A percentile compares a stretch with the other conserved stretches of the same genome.
These are phyloP conservation scores for Leptobrachium ailaonicum DNA, from an alignment of 2,113 vertebrate species.

Conservation along the genomic window DNA sequence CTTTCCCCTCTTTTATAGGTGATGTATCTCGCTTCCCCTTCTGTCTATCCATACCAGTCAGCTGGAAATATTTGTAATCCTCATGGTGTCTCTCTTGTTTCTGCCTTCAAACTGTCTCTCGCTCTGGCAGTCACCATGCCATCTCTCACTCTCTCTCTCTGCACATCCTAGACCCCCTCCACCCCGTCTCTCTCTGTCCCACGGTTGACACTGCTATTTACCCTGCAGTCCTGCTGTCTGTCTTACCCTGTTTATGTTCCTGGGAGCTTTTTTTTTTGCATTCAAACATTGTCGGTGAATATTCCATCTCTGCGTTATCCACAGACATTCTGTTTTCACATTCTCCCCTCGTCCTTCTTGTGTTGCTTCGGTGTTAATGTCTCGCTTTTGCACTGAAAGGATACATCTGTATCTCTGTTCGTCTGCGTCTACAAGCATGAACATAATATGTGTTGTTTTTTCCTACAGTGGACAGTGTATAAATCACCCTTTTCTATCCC, in stretches of 20 bases:
- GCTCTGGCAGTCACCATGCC: neutral
- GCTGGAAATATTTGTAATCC: neutral
- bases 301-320: neutral
- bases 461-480: no score
- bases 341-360: neutral
- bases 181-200: neutral
- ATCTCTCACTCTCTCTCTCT: neutral
- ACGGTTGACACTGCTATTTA: slow-evolving; percentile 1
- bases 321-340: neutral
- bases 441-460: no score
- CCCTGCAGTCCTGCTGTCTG: neutral
- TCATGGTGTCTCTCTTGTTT: neutral
- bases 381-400: no score
- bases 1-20: neutral
- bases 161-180: neutral
- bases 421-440: no score
- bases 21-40: neutral
- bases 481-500: no score
- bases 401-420: no score
- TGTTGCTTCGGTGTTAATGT: neutral
- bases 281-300: neutral
- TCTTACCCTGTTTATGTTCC: neutral
- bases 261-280: neutral
- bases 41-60: neutral
- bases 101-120: neutral